Percentiles rank a stretch among this genome's conserved stretches.
phyloP scores from a whole-genome alignment of 2,888 invertebrate species.

The Schizotus pectinicornis region DNA sequence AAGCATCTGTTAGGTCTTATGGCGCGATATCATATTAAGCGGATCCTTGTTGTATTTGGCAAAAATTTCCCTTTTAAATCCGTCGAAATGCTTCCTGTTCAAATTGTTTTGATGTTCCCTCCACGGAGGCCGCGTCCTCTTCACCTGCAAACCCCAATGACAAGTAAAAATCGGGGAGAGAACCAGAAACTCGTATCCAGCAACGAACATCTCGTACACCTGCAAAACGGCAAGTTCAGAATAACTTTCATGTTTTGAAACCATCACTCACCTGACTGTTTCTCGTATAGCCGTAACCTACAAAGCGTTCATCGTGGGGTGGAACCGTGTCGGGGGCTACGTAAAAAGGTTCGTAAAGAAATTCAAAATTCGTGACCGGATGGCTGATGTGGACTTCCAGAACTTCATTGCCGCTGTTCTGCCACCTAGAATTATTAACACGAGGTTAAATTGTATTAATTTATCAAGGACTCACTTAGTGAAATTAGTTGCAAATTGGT shows the following conservation, averaged over 20 bases:
- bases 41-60: slow-evolving; percentile 77
- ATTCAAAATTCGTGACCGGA: slow-evolving; percentile 81
- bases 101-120: slow-evolving; percentile 84
- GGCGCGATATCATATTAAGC: slow-evolving; percentile 58
- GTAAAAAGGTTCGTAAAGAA: slow-evolving; percentile 92
- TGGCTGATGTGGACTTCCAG: slow-evolving; percentile 78
- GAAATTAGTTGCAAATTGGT: slow-evolving; percentile 91
- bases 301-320: slow-evolving; percentile 85
- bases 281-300: slow-evolving; percentile 91
- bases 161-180: slow-evolving; percentile 88
- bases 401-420: slow-evolving; percentile 66
- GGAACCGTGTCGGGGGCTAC: slow-evolving; percentile 83
- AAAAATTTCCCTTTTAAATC: slow-evolving; percentile 83
- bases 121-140: slow-evolving; percentile 81
- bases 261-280: slow-evolving; percentile 78
- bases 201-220: slow-evolving; percentile 92
- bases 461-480: slow-evolving; percentile 67
- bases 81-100: slow-evolving; percentile 81
- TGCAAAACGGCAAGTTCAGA: slow-evolving; percentile 54
- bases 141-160: slow-evolving; percentile 87
- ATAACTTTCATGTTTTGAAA: neutral
- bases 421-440: slow-evolving; percentile 60
- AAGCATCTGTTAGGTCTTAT: slow-evolving; percentile 16
- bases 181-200: slow-evolving; percentile 87
- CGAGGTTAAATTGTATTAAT: neutral